These are phyloP conservation scores for Hemibagrus guttatus DNA, from an alignment of 2,797 vertebrate genomes.

Conservation along the genomic window DNA sequence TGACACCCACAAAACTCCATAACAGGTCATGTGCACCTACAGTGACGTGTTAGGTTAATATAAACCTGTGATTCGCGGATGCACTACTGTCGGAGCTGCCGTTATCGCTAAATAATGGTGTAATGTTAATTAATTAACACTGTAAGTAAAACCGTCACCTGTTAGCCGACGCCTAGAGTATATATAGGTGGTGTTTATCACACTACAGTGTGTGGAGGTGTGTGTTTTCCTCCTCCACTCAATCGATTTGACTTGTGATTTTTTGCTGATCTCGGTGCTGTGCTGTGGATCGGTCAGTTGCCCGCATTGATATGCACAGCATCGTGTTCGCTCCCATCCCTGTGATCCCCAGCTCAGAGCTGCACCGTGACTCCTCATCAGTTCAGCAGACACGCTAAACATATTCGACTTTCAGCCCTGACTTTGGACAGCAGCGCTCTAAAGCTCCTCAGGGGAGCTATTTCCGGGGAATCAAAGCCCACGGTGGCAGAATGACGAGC, in stretches of 20 bases:
- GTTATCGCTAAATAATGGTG: neutral
- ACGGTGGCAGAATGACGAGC: slow-evolving; percentile 41
- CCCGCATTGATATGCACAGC: slow-evolving; percentile 38
- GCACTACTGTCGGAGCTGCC: neutral
- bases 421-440: slow-evolving; percentile 48
- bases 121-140: neutral
- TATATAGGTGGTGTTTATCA: neutral
- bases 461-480: slow-evolving; percentile 54
- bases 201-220: neutral
- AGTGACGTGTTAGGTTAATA: neutral
- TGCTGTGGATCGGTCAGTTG: slow-evolving; percentile 24
- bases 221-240: neutral
- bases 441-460: slow-evolving; percentile 55
- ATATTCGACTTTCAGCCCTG: slow-evolving; percentile 57
- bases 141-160: neutral
- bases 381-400: slow-evolving; percentile 54
- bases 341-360: slow-evolving; percentile 40
- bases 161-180: neutral
- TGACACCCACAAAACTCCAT: no score
- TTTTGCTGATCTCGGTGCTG: neutral
- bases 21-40: no score
- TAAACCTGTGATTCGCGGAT: neutral
- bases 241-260: neutral
- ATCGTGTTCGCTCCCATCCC: slow-evolving; percentile 12
- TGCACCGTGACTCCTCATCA: slow-evolving; percentile 37